A percentile compares a stretch with the other conserved stretches of the same genome.
Conservation (phyloP, 2,113 vertebrate genomes). For the Albula goreensis region DNA sequence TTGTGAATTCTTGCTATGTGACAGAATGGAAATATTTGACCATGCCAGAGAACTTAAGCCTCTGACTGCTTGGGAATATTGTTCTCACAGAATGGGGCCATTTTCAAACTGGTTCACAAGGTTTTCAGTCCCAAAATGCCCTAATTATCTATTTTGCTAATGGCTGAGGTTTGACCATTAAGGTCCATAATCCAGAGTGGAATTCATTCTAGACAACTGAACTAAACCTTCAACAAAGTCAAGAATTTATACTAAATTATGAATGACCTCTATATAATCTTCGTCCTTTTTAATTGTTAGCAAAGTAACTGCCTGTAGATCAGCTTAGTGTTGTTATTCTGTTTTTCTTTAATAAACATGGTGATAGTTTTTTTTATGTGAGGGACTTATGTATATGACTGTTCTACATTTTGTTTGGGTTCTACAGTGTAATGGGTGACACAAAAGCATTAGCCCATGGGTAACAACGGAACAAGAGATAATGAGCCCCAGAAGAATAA, state of each 20-base stretch:
- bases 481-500: not conserved
- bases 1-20: not conserved
- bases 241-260: not conserved
- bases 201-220: not conserved
- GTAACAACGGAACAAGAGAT: not conserved
- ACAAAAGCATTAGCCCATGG: conserved; percentile 1
- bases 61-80: not conserved
- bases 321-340: not conserved
- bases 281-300: not conserved
- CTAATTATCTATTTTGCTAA: not conserved
- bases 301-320: not conserved
- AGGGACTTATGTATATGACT: not conserved
- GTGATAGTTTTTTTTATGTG: not conserved
- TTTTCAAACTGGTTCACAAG: not conserved
- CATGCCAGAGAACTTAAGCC: not conserved
- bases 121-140: not conserved
- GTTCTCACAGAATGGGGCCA: not conserved
- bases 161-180: not conserved
- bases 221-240: not conserved
- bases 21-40: conserved; percentile 7
- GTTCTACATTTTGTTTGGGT: not conserved
- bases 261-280: not conserved
- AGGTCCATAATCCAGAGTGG: not conserved
- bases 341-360: not conserved
- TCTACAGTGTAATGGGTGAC: not conserved